phyloP scores from a whole-genome alignment of 2,113 vertebrate species.

The Hippolais icterina region DNA sequence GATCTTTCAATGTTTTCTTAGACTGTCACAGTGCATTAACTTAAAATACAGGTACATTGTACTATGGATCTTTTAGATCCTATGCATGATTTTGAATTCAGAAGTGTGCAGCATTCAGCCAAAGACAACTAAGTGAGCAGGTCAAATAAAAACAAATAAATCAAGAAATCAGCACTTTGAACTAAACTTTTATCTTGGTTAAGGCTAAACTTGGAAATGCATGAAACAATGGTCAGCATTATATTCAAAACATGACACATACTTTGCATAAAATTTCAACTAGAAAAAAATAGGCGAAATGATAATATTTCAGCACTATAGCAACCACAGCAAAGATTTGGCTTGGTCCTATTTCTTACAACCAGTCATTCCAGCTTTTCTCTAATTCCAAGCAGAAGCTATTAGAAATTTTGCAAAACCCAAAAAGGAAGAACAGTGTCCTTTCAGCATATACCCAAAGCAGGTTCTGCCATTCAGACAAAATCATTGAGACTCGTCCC shows the following conservation, averaged over 20 bases:
- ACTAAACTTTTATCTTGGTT: not conserved
- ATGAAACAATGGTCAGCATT: not conserved
- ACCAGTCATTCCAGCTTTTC: not conserved
- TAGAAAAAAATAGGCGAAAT: not conserved
- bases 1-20: not conserved
- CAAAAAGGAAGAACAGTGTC: not conserved
- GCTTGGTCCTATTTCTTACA: not conserved
- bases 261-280: not conserved
- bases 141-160: not conserved
- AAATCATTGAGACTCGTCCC: not conserved
- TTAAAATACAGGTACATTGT: not conserved
- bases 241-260: not conserved
- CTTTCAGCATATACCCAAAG: not conserved
- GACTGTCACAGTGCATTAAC: not conserved
- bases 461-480: not conserved
- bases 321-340: not conserved
- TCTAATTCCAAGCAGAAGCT: not conserved
- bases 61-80: not conserved
- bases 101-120: not conserved
- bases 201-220: not conserved
- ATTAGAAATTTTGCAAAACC: not conserved
- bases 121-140: not conserved
- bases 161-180: not conserved
- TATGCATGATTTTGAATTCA: not conserved
- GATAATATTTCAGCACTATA: not conserved